Conservation (phyloP, 2,113 vertebrate genomes). For the Cyrtonyx montezumae region DNA sequence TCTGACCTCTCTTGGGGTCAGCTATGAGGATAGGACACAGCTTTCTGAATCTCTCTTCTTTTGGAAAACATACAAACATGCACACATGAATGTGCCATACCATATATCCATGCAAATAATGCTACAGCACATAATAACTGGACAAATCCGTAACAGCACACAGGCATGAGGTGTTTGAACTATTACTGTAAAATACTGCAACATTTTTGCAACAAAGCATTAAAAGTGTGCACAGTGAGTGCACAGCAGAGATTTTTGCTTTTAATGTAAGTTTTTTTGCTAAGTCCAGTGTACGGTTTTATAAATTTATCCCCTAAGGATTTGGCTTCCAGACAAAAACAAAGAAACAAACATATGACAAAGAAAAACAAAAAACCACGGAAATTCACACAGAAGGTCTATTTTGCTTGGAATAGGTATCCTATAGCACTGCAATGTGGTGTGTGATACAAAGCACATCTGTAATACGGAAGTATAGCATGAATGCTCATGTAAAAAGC, state of each 20-base stretch:
- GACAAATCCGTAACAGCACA: background rate
- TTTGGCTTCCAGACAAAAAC: constrained; percentile 46
- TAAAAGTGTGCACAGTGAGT: background rate
- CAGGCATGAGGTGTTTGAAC: background rate
- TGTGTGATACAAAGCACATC: constrained; percentile 8
- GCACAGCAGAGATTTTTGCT: background rate
- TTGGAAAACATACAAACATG: background rate
- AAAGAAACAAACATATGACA: constrained; percentile 58
- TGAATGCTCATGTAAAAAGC: background rate
- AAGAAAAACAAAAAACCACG: constrained; percentile 12
- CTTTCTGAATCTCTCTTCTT: background rate
- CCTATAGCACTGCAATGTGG: constrained; percentile 23
- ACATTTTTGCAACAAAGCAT: constrained; percentile 10
- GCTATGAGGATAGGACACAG: background rate
- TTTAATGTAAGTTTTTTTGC: background rate
- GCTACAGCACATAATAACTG: background rate
- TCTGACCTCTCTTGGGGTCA: background rate
- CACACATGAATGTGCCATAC: background rate
- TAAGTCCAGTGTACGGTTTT: background rate
- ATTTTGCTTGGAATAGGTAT: constrained; percentile 35
- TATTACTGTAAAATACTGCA: background rate
- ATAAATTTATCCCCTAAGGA: constrained; percentile 23
- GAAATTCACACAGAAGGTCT: constrained; percentile 1
- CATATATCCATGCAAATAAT: background rate
- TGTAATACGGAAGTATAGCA: background rate